These are phyloP conservation scores for Tachyglossus aculeatus DNA, from an alignment of 2,797 vertebrate genomes.

Conservation along the genomic window DNA sequence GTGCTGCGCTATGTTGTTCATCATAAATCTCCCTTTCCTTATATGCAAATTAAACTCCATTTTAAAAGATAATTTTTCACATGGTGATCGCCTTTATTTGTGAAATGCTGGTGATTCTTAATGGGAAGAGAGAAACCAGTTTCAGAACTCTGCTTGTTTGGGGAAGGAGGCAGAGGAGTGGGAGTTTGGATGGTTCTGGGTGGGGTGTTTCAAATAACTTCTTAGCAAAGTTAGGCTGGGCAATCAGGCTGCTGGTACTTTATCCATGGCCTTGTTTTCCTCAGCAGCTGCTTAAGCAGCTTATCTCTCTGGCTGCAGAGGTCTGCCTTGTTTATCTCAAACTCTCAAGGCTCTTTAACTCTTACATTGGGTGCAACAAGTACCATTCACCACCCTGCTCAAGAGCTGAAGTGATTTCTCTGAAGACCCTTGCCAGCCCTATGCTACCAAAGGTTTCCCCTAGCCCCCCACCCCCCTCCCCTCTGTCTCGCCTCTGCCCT, in stretches of 20 bases:
- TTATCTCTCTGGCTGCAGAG: slow-evolving; percentile 57
- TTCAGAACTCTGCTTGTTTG: neutral
- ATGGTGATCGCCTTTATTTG: slow-evolving; percentile 77
- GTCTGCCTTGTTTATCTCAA: slow-evolving; percentile 54
- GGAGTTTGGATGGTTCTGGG: slow-evolving; percentile 7
- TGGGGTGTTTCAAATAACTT: slow-evolving; percentile 40
- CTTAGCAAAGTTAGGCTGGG: slow-evolving; percentile 47
- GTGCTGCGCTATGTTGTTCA: slow-evolving; percentile 69
- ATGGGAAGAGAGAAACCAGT: slow-evolving; percentile 38
- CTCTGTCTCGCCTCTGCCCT: neutral
- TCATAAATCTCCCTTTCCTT: slow-evolving; percentile 88
- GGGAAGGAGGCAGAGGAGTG: neutral
- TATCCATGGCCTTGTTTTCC: slow-evolving; percentile 24
- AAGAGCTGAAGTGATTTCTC: too few relatives aligned
- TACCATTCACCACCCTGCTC: neutral
- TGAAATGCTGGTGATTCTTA: slow-evolving; percentile 70
- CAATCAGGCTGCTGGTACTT: slow-evolving; percentile 30
- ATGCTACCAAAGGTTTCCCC: too few relatives aligned
- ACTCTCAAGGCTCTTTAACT: slow-evolving; percentile 57
- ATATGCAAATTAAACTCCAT: slow-evolving; percentile 91
- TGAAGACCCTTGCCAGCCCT: neutral
- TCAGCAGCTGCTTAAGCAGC: slow-evolving; percentile 40
- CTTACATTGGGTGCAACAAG: neutral
- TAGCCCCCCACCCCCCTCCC: neutral
- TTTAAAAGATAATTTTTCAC: slow-evolving; percentile 93